These are phyloP conservation scores for Pantherophis guttatus DNA, from an alignment of 2,113 vertebrate genomes.

Conservation along the genomic window DNA sequence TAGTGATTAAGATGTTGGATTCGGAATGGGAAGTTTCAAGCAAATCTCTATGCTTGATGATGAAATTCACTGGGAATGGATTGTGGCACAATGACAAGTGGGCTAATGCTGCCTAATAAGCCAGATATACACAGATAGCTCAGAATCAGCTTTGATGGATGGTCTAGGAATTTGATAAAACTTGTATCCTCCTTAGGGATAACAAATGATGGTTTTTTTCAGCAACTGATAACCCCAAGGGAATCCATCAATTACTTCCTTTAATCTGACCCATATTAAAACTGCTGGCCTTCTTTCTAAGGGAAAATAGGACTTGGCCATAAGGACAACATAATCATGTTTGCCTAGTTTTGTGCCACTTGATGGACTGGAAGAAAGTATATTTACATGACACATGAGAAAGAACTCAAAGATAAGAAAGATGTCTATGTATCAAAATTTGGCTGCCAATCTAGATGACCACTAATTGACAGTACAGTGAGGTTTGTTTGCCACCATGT, in stretches of 20 bases:
- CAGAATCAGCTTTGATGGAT: neutral
- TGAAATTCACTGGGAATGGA: neutral
- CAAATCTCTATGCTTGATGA: neutral
- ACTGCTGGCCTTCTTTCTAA: neutral
- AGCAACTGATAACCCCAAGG: neutral
- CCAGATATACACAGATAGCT: neutral
- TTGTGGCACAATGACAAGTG: neutral
- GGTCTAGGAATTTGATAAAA: neutral
- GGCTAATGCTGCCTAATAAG: neutral
- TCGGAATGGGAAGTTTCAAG: neutral
- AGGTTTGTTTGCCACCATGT: neutral
- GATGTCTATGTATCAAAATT: neutral
- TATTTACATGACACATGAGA: neutral
- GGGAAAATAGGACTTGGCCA: neutral
- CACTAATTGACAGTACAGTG: neutral
- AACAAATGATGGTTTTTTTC: neutral
- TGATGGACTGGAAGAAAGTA: neutral
- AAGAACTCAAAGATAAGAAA: neutral
- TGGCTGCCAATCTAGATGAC: neutral
- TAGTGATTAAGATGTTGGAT: neutral
- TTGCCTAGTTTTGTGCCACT: neutral
- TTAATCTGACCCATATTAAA: neutral
- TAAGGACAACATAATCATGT: neutral
- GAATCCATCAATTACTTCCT: neutral
- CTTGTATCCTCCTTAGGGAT: neutral